Evolutionary conservation across 2,888 invertebrate species (phyloP).

Genomic region (Lomographa bimaculata): DNA sequence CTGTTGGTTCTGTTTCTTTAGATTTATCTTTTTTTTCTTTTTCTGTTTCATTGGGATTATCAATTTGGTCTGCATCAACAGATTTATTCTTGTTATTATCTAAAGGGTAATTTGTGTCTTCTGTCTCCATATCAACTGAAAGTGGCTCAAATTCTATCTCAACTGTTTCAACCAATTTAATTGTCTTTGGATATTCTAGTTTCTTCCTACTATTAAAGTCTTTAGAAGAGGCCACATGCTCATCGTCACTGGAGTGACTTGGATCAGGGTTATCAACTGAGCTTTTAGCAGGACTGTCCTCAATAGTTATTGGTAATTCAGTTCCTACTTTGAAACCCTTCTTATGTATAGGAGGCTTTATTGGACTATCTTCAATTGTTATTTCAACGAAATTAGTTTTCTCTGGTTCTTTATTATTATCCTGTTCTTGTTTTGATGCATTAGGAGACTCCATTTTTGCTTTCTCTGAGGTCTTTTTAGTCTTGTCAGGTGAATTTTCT

Average conservation of each 20-base stretch:
- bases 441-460: slow-evolving; percentile 1
- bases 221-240: slow-evolving; percentile 17
- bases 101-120: no score
- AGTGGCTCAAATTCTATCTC: slow-evolving; percentile 58
- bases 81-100: no score
- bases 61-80: no score
- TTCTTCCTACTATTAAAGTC: slow-evolving; percentile 65
- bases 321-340: slow-evolving; percentile 46
- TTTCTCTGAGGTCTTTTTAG: slow-evolving; percentile 3
- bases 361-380: slow-evolving; percentile 73
- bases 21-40: no score
- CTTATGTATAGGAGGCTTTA: slow-evolving; percentile 52
- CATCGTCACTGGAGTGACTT: slow-evolving; percentile 44
- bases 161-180: slow-evolving; percentile 35
- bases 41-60: no score
- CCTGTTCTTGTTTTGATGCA: slow-evolving; percentile 25
- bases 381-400: slow-evolving; percentile 59
- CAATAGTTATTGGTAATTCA: slow-evolving; percentile 65
- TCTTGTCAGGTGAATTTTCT: slow-evolving; percentile 35
- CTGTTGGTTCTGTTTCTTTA: no score
- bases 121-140: slow-evolving; percentile 7
- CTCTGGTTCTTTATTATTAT: slow-evolving; percentile 68
- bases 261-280: slow-evolving; percentile 31
- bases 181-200: slow-evolving; percentile 55
- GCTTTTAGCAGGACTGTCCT: slow-evolving; percentile 68